Conservation (phyloP, 2,797 vertebrate genomes). For the Argentina silus region DNA sequence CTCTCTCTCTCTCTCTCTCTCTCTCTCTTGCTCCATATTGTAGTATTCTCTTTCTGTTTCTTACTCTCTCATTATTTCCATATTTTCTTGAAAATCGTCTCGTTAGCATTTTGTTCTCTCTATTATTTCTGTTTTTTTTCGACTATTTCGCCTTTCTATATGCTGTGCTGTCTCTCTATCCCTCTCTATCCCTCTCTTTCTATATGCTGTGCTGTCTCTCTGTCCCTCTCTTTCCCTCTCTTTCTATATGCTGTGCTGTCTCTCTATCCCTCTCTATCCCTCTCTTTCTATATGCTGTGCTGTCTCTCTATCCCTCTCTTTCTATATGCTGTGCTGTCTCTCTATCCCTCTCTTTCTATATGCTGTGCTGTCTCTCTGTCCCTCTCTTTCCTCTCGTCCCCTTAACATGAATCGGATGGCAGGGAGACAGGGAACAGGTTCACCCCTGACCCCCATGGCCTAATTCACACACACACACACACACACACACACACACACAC, state of each 20-base stretch:
- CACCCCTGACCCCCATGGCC: background rate
- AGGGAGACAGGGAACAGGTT: slow-evolving; percentile 46
- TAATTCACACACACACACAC: background rate
- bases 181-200: slow-evolving; percentile 1
- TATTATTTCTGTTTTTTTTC: no score
- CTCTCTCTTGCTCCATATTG: slow-evolving; percentile 20
- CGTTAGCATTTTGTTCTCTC: no score
- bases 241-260: background rate
- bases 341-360: slow-evolving; percentile 22
- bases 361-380: slow-evolving; percentile 71
- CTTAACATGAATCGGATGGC: slow-evolving; percentile 51
- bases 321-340: background rate
- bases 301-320: slow-evolving; percentile 3
- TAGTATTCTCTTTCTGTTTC: no score
- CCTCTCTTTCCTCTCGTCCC: slow-evolving; percentile 60
- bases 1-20: slow-evolving; percentile 35
- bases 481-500: slow-evolving; percentile 10
- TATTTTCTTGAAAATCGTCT: no score
- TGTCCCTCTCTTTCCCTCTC: slow-evolving; percentile 10
- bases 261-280: slow-evolving; percentile 10
- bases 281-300: no score
- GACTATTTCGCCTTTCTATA: no score
- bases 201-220: background rate
- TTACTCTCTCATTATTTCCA: no score
- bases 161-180: background rate